These are phyloP conservation scores for Trissolcus brochymenae DNA, from an alignment of 2,888 invertebrate species.

Conservation along the genomic window DNA sequence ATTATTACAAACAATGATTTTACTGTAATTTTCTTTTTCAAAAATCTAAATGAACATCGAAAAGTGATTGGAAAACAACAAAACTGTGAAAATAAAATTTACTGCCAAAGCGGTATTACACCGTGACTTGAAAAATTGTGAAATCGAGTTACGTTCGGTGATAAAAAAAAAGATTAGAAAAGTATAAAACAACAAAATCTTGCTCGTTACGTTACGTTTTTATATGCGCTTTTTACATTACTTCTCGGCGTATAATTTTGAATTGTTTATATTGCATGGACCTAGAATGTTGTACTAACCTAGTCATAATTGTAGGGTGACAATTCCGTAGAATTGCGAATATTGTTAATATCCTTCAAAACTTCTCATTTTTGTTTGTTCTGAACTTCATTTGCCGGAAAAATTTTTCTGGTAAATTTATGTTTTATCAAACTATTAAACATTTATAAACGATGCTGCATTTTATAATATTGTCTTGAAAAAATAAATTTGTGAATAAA, in stretches of 20 bases:
- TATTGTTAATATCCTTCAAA: not conserved
- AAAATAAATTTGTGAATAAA: too few species aligned
- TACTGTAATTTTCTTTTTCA: constrained; percentile 51
- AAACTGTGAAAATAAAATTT: constrained; percentile 39
- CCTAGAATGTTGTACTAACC: constrained; percentile 70
- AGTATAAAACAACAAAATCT: not conserved
- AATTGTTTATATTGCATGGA: constrained; percentile 62
- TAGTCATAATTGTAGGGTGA: constrained; percentile 68
- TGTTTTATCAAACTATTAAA: not conserved
- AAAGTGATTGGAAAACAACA: constrained; percentile 35
- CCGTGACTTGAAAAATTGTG: constrained; percentile 64
- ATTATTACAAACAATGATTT: constrained; percentile 60
- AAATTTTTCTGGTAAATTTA: not conserved
- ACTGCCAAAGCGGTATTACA: constrained; percentile 73
- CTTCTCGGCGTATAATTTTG: constrained; percentile 61
- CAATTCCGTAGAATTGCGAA: constrained; percentile 51
- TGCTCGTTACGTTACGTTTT: constrained; percentile 60
- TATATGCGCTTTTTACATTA: constrained; percentile 64
- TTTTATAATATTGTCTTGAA: too few species aligned
- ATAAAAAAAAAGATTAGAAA: not conserved
- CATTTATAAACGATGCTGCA: not conserved
- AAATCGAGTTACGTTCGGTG: constrained; percentile 62
- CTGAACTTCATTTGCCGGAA: not conserved
- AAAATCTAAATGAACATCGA: constrained; percentile 20
- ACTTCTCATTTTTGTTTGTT: not conserved